Evolutionary conservation across 1,140 invertebrate species (phyloP).

Genomic region (Aphis gossypii): DNA sequence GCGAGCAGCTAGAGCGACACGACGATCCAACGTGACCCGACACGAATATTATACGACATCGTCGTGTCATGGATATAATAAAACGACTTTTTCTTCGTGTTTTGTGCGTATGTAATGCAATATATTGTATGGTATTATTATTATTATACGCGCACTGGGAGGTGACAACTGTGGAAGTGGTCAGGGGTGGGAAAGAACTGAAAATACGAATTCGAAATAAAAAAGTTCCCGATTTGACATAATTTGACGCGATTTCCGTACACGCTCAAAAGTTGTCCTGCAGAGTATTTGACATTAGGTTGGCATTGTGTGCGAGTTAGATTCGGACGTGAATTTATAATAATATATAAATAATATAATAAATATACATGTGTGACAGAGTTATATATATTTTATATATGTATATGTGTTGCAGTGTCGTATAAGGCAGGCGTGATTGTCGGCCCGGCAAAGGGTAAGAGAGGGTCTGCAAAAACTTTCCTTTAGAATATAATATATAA

Average conservation of each 20-base stretch:
- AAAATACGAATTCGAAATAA: background rate
- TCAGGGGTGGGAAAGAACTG: background rate
- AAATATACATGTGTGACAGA: conserved; percentile 1
- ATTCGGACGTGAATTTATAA: conserved; percentile 46
- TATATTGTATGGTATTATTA: background rate
- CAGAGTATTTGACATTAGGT: conserved; percentile 51
- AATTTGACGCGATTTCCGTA: conserved; percentile 29
- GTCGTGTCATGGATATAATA: background rate
- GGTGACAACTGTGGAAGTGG: background rate
- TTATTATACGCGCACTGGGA: background rate
- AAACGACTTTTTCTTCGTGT: background rate
- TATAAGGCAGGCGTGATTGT: background rate
- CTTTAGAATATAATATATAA: conserved; percentile 36
- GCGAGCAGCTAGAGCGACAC: background rate
- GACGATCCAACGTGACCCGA: background rate
- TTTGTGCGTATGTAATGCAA: background rate
- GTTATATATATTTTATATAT: background rate
- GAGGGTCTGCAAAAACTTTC: conserved; percentile 32
- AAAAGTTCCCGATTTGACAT: conserved; percentile 46
- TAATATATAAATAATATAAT: conserved; percentile 30
- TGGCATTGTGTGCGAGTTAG: conserved; percentile 44
- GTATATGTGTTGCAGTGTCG: background rate
- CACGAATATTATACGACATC: background rate
- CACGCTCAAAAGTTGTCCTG: conserved; percentile 21
- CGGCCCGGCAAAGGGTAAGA: background rate